Base-by-base conservation (phyloP, 1,140 invertebrate genomes). In the Drosophila kanapiae region DNA sequence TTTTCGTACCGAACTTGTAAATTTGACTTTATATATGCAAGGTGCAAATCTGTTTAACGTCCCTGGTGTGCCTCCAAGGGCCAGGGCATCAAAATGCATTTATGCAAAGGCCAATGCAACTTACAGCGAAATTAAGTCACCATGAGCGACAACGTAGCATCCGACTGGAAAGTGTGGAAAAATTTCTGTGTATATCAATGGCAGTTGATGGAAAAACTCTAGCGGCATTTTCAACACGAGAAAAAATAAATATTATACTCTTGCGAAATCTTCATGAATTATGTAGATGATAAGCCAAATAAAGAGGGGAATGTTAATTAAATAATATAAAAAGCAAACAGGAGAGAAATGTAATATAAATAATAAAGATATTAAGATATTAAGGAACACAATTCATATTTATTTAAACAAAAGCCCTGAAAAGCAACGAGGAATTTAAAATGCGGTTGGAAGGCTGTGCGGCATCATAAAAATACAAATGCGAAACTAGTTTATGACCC, bases 1-100 rank as follows among this genome's bases (percentile, higher is more conserved):
- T 90, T 87, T 87, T 90, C 75, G 62, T 58, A 72, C 35, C 37
- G 16, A 88, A 79, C 75, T 79, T 90, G 85, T 83, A 90, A 90
- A 88, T 90, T 90, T 79, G 69, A 65, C 74, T 78, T 80, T 88
- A 78, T 88, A 72, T 75, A 79, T 87, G 65, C 70, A 78, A 87
- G 80, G 84, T 90, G 84, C 65, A 88, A 88, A 88, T 88, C 84
- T 90, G 81, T 90, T 88, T 85, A 88, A 79, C 78, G 68, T 67
- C 58, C 79, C 63, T 45, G 35, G 63, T 51, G 63, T 59, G 75
- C 35, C 56, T 7, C 33, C 51, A 2, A 23, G 51, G 40, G 16
- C 16, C 27, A 16, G 58, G 31, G 59, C 80, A 88, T 84, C 68
- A 88, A 84, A 84, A 88, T 88, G 84, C 80, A 88, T 87, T 87